Percentiles rank a stretch among this genome's conserved stretches.
These are phyloP conservation scores for Empidonax traillii DNA, from an alignment of 2,113 vertebrate species.

Conservation along the genomic window DNA sequence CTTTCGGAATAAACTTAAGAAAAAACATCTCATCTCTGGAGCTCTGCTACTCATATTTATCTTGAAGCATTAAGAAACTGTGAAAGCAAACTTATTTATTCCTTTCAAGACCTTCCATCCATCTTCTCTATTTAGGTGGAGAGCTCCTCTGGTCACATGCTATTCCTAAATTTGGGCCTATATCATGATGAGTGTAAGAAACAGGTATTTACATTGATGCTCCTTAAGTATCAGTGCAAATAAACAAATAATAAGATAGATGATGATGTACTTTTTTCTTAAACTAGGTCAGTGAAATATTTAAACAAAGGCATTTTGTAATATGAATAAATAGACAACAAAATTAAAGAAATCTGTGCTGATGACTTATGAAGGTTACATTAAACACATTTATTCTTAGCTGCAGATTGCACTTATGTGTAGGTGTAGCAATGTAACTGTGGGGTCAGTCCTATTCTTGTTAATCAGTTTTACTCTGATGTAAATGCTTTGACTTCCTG, in stretches of 20 bases:
- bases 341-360: not conserved
- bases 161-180: not conserved
- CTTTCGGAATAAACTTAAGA: not conserved
- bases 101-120: not conserved
- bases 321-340: not conserved
- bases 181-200: not conserved
- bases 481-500: not conserved
- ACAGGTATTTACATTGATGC: accelerated
- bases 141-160: not conserved
- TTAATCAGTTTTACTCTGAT: not conserved
- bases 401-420: not conserved
- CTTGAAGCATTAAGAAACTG: not conserved
- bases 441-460: not conserved
- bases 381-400: conserved; percentile 18
- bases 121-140: not conserved
- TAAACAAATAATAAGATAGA: not conserved
- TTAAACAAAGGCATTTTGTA: conserved; percentile 23
- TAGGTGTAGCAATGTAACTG: not conserved
- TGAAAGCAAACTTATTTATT: not conserved
- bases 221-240: not conserved
- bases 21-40: not conserved
- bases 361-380: not conserved
- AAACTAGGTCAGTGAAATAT: conserved; percentile 22
- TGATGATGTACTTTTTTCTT: conserved; percentile 1
- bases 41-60: accelerated